Evolutionary conservation across 2,113 vertebrate genomes (phyloP), one percentile per base, ranked within the genome.

Genomic region (Cyanoliseus patagonus): DNA sequence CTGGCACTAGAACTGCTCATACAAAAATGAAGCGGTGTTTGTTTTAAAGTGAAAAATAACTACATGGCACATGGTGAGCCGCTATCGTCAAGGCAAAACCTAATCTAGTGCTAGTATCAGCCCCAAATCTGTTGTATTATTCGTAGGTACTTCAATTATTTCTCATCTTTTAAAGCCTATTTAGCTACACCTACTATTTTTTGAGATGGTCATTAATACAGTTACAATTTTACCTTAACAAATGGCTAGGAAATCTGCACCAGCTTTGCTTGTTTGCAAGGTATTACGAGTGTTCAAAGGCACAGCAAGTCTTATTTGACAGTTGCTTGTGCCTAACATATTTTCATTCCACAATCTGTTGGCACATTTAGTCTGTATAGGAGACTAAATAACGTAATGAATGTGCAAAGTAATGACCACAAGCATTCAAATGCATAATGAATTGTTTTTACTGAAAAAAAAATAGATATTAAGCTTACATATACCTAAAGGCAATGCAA

Each of bases 11-110:
- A 95, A 95, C 83, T 81, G 78, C 75, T 92, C 76, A 51, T 3
- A 88, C 41, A 90, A 96, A 95, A 84, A 97, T 83, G 66, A 96
- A 97, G 79, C 55, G 63, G 42, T 83, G 86, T 96, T 98, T 97
- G 95, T 88, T 97, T 97, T 91, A 81, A 88, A 97, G 88, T 96
- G 96, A 97, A 97, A 97, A 97, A 95, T 76, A n/a, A 47, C 94
- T 52, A 96, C 53, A 47, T 27, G 88, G 92, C 86, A 93, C 93
- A 95, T 90, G 92, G 63, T 70, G 76, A 92, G 92, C 81, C 88
- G 85, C 93, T 93, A 83, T 24, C 37, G 55, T 68, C 76, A 92
- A 94, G 59, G 67, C 23, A 91, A 88, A 96, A 49, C 22, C 6
- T 37, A 72, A 78, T 68, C 30, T 66, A 61, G 82, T 13, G 28